phyloP scores from a whole-genome alignment of 2,113 vertebrate species.

The Orycteropus afer region DNA sequence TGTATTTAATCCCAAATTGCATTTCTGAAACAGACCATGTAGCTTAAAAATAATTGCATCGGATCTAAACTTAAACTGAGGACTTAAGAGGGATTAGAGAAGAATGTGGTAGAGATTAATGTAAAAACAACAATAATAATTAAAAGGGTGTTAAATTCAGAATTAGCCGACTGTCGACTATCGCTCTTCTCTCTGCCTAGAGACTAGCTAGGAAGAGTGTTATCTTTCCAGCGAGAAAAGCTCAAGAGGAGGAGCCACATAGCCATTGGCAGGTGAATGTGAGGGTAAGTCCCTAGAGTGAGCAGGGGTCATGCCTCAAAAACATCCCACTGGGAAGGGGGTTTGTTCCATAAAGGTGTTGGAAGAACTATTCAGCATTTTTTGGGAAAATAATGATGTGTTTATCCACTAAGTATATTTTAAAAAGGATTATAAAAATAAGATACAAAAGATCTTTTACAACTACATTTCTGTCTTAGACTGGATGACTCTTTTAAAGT shows the following conservation, averaged over 20 bases:
- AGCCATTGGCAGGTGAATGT: background rate
- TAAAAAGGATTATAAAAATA: slow-evolving; percentile 6
- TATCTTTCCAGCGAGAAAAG: background rate
- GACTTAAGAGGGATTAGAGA: background rate
- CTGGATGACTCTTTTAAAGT: no score
- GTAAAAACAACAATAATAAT: background rate
- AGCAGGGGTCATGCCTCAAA: background rate
- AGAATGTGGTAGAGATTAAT: background rate
- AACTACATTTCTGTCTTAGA: background rate
- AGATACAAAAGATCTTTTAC: background rate
- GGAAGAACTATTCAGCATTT: background rate
- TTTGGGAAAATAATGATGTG: background rate
- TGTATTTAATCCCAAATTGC: slow-evolving; percentile 19
- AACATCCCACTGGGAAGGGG: background rate
- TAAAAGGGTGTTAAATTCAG: background rate
- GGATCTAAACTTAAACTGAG: background rate
- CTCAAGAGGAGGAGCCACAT: background rate
- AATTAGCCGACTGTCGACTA: background rate
- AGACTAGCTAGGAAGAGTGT: background rate
- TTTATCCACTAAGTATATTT: background rate
- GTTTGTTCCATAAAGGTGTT: background rate
- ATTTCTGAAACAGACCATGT: slow-evolving; percentile 43
- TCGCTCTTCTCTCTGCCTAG: background rate
- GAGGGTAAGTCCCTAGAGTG: background rate
- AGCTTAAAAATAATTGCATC: slow-evolving; percentile 27